Evolutionary conservation across 2,888 invertebrate species (phyloP).

Genomic region (Aporophyla lueneburgensis): DNA sequence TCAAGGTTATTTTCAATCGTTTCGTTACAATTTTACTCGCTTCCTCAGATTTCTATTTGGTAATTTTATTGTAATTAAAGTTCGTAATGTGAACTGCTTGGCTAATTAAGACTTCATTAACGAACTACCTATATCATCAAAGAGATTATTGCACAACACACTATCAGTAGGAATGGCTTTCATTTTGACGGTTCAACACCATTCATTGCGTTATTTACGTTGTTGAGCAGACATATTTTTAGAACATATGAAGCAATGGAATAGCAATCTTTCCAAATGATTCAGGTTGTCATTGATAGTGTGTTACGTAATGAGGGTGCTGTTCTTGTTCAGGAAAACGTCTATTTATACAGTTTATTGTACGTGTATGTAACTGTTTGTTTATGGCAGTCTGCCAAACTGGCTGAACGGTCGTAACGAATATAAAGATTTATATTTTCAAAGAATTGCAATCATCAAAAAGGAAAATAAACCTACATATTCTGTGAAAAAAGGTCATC

Average conservation of each 20-base stretch:
- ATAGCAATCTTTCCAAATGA: too few relatives aligned
- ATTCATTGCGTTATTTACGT: too few relatives aligned
- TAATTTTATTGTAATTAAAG: conserved; percentile 39
- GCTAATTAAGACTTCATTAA: conserved; percentile 35
- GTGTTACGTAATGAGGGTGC: too few relatives aligned
- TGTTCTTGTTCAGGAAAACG: conserved; percentile 16
- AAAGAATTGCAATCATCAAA: neutral
- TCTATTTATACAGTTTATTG: conserved; percentile 4
- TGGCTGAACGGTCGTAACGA: neutral
- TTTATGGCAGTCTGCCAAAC: neutral
- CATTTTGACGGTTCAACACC: too few relatives aligned
- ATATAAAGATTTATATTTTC: neutral
- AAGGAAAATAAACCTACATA: neutral
- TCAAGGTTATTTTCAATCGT: conserved; percentile 34
- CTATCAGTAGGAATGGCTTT: too few relatives aligned
- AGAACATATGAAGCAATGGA: too few relatives aligned
- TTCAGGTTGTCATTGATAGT: too few relatives aligned
- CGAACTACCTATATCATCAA: conserved; percentile 5
- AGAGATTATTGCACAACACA: too few relatives aligned
- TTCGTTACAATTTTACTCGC: conserved; percentile 14
- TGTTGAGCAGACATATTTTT: too few relatives aligned
- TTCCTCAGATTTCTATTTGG: conserved; percentile 36
- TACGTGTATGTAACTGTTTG: neutral
- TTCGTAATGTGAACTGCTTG: conserved; percentile 12
- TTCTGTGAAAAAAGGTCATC: conserved; percentile 6